phyloP scores from a whole-genome alignment of 92 coral and sea anemone species.

The Virgularia gustaviana region DNA sequence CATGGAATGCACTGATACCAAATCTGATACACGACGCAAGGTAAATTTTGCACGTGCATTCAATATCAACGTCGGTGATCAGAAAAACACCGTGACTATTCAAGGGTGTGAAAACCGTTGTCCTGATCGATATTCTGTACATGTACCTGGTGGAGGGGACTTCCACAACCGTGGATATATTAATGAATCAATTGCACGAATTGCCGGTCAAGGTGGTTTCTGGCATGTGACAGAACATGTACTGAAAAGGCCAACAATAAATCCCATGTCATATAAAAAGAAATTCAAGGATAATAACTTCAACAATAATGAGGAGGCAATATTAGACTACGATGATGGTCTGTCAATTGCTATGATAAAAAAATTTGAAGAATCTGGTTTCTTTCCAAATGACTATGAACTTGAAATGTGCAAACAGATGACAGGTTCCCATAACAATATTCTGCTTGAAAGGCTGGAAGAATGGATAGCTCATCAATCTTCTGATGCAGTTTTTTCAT shows the following conservation, averaged over 20 bases:
- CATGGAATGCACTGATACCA: neutral
- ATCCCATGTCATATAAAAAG: neutral
- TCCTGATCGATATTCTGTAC: slow-evolving; percentile 45
- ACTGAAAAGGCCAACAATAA: slow-evolving; percentile 13
- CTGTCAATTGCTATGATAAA: slow-evolving; percentile 44
- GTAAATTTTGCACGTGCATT: slow-evolving; percentile 32
- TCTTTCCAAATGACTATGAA: slow-evolving; percentile 29
- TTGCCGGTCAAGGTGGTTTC: slow-evolving; percentile 13
- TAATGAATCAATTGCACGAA: slow-evolving; percentile 13
- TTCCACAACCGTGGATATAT: slow-evolving; percentile 27
- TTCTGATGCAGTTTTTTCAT: slow-evolving; percentile 1
- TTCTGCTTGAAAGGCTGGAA: slow-evolving; percentile 5
- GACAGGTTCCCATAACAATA: slow-evolving; percentile 9
- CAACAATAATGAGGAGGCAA: slow-evolving; percentile 41
- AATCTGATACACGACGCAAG: too few species aligned
- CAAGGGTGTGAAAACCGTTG: slow-evolving; percentile 48
- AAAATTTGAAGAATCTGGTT: slow-evolving; percentile 19
- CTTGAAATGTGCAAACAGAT: neutral
- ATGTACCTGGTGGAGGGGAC: slow-evolving; percentile 40
- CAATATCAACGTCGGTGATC: slow-evolving; percentile 56
- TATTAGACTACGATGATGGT: slow-evolving; percentile 49
- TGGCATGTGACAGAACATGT: slow-evolving; percentile 8
- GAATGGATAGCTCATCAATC: slow-evolving; percentile 5
- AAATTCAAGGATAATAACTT: slow-evolving; percentile 6
- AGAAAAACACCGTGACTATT: slow-evolving; percentile 50